A percentile compares a stretch with the other conserved stretches of the same genome.
phyloP scores from a whole-genome alignment of 64 coral and sea anemone genomes.

The Acropora tenuis region DNA sequence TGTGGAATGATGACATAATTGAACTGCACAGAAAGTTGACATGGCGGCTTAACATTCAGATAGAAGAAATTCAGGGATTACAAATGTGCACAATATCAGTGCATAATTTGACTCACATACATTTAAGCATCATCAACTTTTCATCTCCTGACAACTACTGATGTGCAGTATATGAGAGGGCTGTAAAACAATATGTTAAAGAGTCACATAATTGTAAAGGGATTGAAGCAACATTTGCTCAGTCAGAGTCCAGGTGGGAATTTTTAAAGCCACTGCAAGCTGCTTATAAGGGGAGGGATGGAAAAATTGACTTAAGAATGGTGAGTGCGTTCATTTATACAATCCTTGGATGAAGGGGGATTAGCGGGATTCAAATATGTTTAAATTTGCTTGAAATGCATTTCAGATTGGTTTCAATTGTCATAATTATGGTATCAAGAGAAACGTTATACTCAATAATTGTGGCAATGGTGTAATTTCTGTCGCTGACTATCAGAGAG shows the following conservation, averaged over 20 bases:
- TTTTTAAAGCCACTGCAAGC: constrained; percentile 38
- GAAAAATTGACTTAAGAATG: constrained; percentile 33
- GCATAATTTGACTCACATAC: constrained; percentile 46
- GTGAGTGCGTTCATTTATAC: background rate
- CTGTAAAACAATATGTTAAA: constrained; percentile 62
- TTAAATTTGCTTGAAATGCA: no score
- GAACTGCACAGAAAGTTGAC: constrained; percentile 46
- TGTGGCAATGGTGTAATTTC: background rate
- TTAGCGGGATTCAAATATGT: no score
- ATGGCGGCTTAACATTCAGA: constrained; percentile 56
- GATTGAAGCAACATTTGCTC: constrained; percentile 18
- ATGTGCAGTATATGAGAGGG: constrained; percentile 44
- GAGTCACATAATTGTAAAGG: constrained; percentile 53
- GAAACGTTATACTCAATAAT: constrained; percentile 48
- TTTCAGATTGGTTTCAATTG: no score
- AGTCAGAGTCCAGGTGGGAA: constrained; percentile 28
- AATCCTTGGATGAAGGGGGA: no score
- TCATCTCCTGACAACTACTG: constrained; percentile 37
- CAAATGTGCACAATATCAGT: constrained; percentile 55
- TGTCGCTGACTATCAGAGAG: constrained; percentile 61
- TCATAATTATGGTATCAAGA: no score
- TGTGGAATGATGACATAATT: constrained; percentile 51
- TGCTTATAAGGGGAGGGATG: constrained; percentile 2
- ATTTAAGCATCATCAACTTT: constrained; percentile 41
- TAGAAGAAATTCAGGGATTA: constrained; percentile 65